Evolutionary conservation across 1,140 invertebrate species (phyloP).

Genomic region (Yoshiicerus persimilis): DNA sequence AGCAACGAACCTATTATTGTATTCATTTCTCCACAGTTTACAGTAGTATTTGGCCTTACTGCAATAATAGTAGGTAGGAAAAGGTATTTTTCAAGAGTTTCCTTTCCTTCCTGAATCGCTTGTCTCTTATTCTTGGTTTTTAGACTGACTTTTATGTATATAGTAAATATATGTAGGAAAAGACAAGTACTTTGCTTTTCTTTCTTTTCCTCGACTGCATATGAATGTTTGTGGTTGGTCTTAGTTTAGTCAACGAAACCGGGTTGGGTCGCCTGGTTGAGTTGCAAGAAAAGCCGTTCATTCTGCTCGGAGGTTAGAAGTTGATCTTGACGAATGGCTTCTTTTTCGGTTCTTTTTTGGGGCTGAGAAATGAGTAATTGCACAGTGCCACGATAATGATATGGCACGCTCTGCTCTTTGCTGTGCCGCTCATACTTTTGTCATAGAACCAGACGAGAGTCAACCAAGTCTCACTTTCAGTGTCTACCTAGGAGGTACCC

Average conservation of each 20-base stretch:
- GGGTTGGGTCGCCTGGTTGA: neutral
- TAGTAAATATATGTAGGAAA: neutral
- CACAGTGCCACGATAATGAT: slow-evolving; percentile 42
- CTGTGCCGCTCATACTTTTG: slow-evolving; percentile 17
- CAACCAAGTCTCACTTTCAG: neutral
- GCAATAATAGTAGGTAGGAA: neutral
- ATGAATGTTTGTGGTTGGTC: slow-evolving; percentile 1
- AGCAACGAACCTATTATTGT: no score
- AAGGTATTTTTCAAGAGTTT: neutral
- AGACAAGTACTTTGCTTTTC: neutral
- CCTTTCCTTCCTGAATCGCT: neutral
- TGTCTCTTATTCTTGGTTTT: neutral
- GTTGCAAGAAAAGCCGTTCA: neutral
- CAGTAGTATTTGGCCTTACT: no score
- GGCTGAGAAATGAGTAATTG: slow-evolving; percentile 45
- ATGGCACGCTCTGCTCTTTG: slow-evolving; percentile 29
- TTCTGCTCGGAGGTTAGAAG: slow-evolving; percentile 13
- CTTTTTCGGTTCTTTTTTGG: slow-evolving; percentile 41
- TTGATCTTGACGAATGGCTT: slow-evolving; percentile 47
- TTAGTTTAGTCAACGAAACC: neutral
- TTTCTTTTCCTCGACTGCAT: neutral
- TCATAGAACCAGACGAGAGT: neutral
- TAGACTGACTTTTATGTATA: neutral
- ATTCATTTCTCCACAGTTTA: no score
- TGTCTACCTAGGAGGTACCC: neutral